Evolutionary conservation across 2,797 vertebrate species (phyloP).

Genomic region (Coranthus polyacanthus): DNA sequence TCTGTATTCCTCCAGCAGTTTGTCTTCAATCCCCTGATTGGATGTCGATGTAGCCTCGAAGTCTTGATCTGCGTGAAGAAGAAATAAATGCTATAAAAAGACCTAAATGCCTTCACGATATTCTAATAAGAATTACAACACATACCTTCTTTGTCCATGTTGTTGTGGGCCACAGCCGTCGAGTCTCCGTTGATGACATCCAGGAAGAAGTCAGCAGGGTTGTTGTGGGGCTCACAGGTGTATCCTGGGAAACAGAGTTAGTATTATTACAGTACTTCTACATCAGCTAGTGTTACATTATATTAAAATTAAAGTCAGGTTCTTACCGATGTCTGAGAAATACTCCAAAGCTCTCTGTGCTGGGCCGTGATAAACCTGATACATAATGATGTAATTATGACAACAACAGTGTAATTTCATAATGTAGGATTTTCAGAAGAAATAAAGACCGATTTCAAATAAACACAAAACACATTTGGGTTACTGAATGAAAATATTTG

Average conservation of each 20-base stretch:
- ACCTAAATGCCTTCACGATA: not conserved
- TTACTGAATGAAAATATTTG: too few relatives aligned
- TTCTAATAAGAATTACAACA: too few relatives aligned
- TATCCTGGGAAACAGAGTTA: slow-evolving; percentile 84
- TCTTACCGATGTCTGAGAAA: slow-evolving; percentile 82
- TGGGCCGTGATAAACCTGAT: slow-evolving; percentile 81
- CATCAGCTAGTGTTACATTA: rapidly evolving
- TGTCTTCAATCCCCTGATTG: slow-evolving; percentile 82
- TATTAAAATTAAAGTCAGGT: not conserved
- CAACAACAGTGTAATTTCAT: not conserved
- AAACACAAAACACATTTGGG: not conserved
- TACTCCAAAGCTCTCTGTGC: slow-evolving; percentile 77
- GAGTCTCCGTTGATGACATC: slow-evolving; percentile 94
- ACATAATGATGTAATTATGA: rapidly evolving
- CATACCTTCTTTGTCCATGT: not conserved
- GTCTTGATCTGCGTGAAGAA: slow-evolving; percentile 46
- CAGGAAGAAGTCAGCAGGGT: slow-evolving; percentile 95
- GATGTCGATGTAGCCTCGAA: slow-evolving; percentile 5
- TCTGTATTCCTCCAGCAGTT: slow-evolving; percentile 86
- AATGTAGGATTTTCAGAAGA: too few relatives aligned
- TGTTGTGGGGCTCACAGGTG: slow-evolving; percentile 91
- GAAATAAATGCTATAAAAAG: not conserved
- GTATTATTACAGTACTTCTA: rapidly evolving
- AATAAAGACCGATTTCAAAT: too few relatives aligned
- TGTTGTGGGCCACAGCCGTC: slow-evolving; percentile 71